Percentiles rank a stretch among this genome's conserved stretches.
Conservation (phyloP, 2,113 vertebrate species). For the Gallinago media region DNA sequence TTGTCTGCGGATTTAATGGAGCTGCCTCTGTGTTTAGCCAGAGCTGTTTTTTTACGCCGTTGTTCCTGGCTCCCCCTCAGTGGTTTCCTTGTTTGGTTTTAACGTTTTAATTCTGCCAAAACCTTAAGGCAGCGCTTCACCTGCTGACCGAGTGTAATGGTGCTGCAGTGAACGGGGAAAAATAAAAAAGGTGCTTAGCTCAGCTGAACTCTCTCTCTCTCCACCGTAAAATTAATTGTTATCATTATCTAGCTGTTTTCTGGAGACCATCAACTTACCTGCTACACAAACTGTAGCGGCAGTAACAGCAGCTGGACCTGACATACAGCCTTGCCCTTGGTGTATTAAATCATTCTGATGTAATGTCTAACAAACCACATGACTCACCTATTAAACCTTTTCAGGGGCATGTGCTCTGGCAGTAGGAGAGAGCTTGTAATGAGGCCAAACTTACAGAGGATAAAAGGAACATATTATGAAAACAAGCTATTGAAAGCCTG, state of each 20-base stretch:
- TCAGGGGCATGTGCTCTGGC: constrained; percentile 81
- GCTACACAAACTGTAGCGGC: constrained; percentile 34
- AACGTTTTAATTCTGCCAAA: neutral
- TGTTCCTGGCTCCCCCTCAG: neutral
- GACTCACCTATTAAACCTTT: constrained; percentile 81
- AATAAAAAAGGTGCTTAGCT: constrained; percentile 47
- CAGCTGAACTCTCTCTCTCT: constrained; percentile 35
- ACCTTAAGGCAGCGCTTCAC: neutral
- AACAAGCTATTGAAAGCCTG: constrained; percentile 48
- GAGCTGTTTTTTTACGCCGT: rapidly evolving
- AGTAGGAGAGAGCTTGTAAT: constrained; percentile 84
- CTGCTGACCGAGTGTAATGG: neutral
- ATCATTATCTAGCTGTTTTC: constrained; percentile 69
- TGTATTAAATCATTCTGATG: constrained; percentile 92
- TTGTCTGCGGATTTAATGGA: neutral
- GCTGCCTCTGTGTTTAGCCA: neutral
- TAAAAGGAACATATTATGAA: constrained; percentile 48
- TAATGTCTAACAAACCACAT: constrained; percentile 88
- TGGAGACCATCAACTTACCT: constrained; percentile 57
- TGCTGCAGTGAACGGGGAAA: neutral
- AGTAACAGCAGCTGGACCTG: constrained; percentile 75
- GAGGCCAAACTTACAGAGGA: constrained; percentile 69
- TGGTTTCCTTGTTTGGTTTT: neutral
- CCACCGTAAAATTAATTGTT: constrained; percentile 58
- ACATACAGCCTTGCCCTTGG: constrained; percentile 84